Evolutionary conservation across 2,888 invertebrate genomes (phyloP).

Genomic region (Tenthredo amoena): DNA sequence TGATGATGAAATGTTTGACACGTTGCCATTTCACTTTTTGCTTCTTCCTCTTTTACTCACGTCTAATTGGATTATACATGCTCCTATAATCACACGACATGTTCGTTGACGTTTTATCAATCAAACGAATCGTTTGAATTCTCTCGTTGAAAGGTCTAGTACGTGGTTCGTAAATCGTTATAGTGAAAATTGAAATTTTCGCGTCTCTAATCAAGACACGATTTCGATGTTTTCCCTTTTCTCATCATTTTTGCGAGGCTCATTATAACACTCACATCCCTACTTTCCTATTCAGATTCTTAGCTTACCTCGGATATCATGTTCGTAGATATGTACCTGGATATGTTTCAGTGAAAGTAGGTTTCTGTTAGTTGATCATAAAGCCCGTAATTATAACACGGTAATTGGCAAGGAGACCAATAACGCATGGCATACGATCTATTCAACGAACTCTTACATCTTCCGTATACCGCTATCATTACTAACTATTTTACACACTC

Average conservation of each 20-base stretch:
- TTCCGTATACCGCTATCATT: not conserved
- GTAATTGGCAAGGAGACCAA: slow-evolving; percentile 6
- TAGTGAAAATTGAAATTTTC: not conserved
- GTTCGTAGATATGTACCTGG: not conserved
- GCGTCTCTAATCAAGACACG: not conserved
- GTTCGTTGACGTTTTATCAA: not conserved
- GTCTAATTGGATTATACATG: not conserved
- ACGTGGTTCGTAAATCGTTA: not conserved
- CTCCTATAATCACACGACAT: not conserved
- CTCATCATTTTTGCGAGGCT: not conserved
- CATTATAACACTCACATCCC: not conserved
- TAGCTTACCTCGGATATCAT: not conserved
- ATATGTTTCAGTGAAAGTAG: slow-evolving; percentile 24
- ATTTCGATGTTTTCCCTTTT: not conserved
- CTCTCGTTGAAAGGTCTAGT: not conserved
- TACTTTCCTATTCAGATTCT: not conserved
- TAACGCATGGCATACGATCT: not conserved
- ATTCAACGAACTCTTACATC: not conserved
- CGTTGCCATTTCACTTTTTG: not conserved
- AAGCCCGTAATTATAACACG: not conserved
- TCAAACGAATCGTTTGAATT: not conserved
- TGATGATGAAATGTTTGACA: no score
- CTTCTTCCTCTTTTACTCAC: not conserved
- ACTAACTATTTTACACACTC: not conserved
- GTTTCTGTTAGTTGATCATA: slow-evolving; percentile 11